Base-by-base conservation (phyloP, 2,113 vertebrate species). In the Sprattus sprattus region DNA sequence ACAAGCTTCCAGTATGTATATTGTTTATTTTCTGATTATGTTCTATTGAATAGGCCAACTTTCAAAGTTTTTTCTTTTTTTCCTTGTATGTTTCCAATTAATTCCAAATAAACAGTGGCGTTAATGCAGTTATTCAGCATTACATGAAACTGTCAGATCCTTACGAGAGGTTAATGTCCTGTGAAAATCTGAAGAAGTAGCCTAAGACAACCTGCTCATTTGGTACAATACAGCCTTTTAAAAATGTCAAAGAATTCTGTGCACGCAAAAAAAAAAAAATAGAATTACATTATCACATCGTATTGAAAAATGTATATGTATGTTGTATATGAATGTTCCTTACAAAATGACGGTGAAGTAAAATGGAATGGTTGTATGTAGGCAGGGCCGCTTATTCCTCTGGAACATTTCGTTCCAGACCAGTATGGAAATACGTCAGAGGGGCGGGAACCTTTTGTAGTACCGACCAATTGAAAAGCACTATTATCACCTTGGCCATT, bases 381-480 rank as follows among this genome's bases (percentile, higher is more conserved):
- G 28, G 71, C 71, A 78, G 71, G 28, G 71, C 10, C 67, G 57
- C 2, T 82, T 78, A 78, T 32, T 78, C 71, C 71, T 78, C 71
- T 39, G 71, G 71, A 78, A 78, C 71, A 78, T 78, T 78, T 78
- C 71, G 71, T 78, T 78, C 71, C 71, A 78, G 28, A 78, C 71
- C 71, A 78, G 82, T 87, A 87, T 45, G 39, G 67, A 45, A 80
- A 49, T 46, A 67, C 78, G 82, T 84, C 71, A n/a, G 67, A 45
- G 15, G 25, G 28, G 52, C 28, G 13, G 50, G 45, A 1, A 49
- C 85, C 16, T 22, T 46, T n/a, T 4, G 9, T 22, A 3, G 1
- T 15, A 2, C 3, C 6, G 39, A 18, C 89, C 86, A 90, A 88
- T 85, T 18, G 83, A 20, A 54, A 2, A 1, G 1, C 20, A 0